Evolutionary conservation across 2,888 invertebrate species (phyloP).

Genomic region (Amphipyra berbera): DNA sequence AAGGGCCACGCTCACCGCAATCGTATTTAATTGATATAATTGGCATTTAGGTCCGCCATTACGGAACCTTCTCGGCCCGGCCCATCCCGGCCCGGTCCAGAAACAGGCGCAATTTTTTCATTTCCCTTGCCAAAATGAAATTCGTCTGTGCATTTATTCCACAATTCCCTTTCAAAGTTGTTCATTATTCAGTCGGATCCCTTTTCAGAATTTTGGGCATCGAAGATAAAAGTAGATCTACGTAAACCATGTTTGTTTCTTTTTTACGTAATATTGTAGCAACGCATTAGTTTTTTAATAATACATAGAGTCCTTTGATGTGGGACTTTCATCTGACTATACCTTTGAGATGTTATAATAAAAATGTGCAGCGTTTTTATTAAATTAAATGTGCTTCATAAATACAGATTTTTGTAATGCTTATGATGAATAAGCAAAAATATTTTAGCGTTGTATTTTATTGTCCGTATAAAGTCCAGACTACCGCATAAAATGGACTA

Average conservation of each 20-base stretch:
- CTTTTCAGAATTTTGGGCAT: conserved; percentile 74
- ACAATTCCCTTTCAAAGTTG: conserved; percentile 78
- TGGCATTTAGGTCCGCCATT: conserved; percentile 85
- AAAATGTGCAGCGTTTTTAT: conserved; percentile 32
- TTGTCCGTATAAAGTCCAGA: conserved; percentile 14
- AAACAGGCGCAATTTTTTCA: conserved; percentile 77
- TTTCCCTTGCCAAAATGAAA: conserved; percentile 72
- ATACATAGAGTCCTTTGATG: conserved; percentile 42
- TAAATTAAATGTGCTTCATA: conserved; percentile 22
- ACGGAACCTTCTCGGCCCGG: conserved; percentile 71
- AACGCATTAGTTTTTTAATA: conserved; percentile 43
- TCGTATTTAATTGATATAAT: conserved; percentile 88
- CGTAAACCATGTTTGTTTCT: conserved; percentile 42
- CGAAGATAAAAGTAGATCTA: conserved; percentile 67
- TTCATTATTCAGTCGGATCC: conserved; percentile 82
- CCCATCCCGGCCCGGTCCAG: conserved; percentile 70
- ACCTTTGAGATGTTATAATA: conserved; percentile 24
- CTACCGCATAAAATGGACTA: conserved; percentile 22
- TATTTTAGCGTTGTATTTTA: conserved; percentile 19
- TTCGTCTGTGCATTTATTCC: conserved; percentile 76
- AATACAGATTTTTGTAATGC: conserved; percentile 7
- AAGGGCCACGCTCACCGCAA: conserved; percentile 62
- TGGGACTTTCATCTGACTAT: conserved; percentile 21
- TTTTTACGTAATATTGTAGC: conserved; percentile 29
- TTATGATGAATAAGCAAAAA: conserved; percentile 10